Base-by-base conservation (phyloP, 2,113 vertebrate genomes). In the Spizaetus ornatus region DNA sequence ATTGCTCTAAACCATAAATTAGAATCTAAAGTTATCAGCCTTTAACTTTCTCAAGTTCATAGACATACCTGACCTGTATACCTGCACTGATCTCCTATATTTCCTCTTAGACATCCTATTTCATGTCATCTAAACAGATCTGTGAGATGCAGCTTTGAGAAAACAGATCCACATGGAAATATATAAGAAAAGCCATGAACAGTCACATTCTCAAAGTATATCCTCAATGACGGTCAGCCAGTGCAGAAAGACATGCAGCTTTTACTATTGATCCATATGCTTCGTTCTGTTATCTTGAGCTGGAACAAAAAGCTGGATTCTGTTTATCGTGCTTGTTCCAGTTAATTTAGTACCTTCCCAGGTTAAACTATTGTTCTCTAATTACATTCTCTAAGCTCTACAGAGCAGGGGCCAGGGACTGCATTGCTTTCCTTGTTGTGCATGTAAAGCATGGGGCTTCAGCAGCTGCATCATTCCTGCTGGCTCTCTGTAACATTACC, bases 321-420 rank as follows among this genome's bases (percentile, higher is more conserved):
- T 91, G 29, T 94, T 93, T 95, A 87, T 79, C 55, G n/a, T 76
- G 58, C 76, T 93, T 96, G 72, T 97, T 97, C 79, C 86, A 79
- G 69, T 92, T 96, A 95, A 96, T 97, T 96, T 92, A 95, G 81
- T 88, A 95, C 93, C 85, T 97, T 91, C 80, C 43, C 86, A 77
- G 65, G 63, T 92, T 95, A 89, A 97, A 95, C 73, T 86, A 82
- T 80, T 90, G 56, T 93, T 97, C 94, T 96, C 85, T 96, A 97
- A 97, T 96, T 97, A 95, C 43, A 91, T 90, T 88, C 27, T 42
- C 20, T 88, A 92, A 97, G 45, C 67, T 84, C 53, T 61, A 47
- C 56, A 27, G 21, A 92, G 58, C 52, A 47, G 40, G 17, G 12
- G 14, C 40, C 42, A 16, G 43, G 22, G 15, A 45, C 3, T 27